Percentiles rank a stretch among this genome's conserved stretches.
Conservation (phyloP, 1,140 invertebrate genomes). For the Druon quercuslanigerum region DNA sequence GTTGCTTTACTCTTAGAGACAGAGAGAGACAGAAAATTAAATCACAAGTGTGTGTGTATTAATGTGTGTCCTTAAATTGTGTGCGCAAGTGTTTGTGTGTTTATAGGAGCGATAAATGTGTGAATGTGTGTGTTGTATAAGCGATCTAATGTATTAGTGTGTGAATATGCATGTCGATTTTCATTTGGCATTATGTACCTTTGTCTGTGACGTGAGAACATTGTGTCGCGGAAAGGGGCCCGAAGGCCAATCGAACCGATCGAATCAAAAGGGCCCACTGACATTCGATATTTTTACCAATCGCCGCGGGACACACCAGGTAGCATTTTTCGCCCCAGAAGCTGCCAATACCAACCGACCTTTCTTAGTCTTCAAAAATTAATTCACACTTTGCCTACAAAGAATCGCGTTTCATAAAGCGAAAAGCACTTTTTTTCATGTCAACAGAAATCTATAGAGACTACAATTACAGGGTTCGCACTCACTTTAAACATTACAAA, state of each 20-base stretch:
- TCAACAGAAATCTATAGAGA: background rate
- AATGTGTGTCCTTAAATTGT: background rate
- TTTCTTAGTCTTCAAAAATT: constrained; percentile 26
- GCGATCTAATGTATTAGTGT: constrained; percentile 18
- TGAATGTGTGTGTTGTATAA: background rate
- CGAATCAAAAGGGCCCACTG: constrained; percentile 46
- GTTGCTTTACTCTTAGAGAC: constrained; percentile 47
- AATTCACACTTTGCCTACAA: constrained; percentile 15
- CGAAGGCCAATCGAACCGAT: constrained; percentile 65
- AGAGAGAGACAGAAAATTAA: constrained; percentile 20
- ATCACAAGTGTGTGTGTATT: background rate
- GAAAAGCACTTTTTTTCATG: background rate
- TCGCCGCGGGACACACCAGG: constrained; percentile 50
- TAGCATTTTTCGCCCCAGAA: constrained; percentile 43
- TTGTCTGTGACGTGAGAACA: constrained; percentile 72
- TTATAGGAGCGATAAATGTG: background rate
- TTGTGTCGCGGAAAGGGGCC: constrained; percentile 57
- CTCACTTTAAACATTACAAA: no score
- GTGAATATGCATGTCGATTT: constrained; percentile 56
- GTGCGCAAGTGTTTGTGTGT: constrained; percentile 27
- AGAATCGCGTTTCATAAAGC: background rate
- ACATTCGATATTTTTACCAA: constrained; percentile 59
- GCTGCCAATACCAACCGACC: background rate
- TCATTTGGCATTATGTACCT: constrained; percentile 61
- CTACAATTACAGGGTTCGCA: no score